Base-by-base conservation (phyloP, 1,140 invertebrate genomes). In the Chironomus striatipennis region DNA sequence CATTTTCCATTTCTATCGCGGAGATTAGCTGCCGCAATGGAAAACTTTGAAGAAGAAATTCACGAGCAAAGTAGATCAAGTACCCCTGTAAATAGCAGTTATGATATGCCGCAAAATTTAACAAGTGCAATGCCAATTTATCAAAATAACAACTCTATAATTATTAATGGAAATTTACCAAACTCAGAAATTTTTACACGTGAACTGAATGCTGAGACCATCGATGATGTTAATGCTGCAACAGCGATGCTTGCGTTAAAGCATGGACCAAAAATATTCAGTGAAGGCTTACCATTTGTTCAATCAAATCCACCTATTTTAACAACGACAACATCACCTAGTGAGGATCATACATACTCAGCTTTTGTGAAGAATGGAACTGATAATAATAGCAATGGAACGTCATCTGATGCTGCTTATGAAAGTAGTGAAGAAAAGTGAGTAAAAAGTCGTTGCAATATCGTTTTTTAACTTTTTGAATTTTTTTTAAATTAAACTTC, bases 231-330 rank as follows among this genome's bases (percentile, higher is more conserved):
- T 1, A 91, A 93, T 83, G 93, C 92, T 8, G 92, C 92, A 3
- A 89, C 91, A 9, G 91, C 92, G 0, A 91, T 94, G 88, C 85
- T 94, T 65, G 90, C 90, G 67, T 86, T 94, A 73, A 93, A 93
- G 81, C 90, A 91, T 81, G 91, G 88, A 75, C 85, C 87, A 79
- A 83, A 82, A 75, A 78, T 79, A 74, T 82, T 81, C n/a, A 76
- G 75, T 20, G 80, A 83, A 77, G 77, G 77, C 42, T 81, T 79
- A 75, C 80, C 15, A 74, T 74, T 64, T 75, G 64, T 2, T 72
- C 9, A 72, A 73, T 75, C 72, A 7, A 81, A 79, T 12, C 77
- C 79, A 21, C 88, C 88, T 77, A 85, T 91, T 73, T 90, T 91
- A 64, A 92, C 89, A 7, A 87, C 86, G 72, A 92, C 89, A 7